phyloP scores from a whole-genome alignment of 2,888 invertebrate genomes.

The Lypha dubia region DNA sequence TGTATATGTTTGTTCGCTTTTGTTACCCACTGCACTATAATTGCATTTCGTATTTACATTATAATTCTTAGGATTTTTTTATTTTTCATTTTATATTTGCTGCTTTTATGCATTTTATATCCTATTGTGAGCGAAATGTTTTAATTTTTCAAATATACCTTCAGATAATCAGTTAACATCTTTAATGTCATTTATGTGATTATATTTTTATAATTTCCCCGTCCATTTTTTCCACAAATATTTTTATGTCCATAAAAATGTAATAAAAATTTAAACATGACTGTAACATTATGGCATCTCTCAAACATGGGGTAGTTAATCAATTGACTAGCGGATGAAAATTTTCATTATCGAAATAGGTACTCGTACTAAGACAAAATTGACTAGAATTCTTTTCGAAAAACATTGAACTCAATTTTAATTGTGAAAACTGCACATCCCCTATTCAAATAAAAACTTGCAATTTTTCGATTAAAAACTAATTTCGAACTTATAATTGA shows the following conservation, averaged over 20 bases:
- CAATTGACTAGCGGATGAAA: no score
- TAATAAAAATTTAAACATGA: slow-evolving; percentile 12
- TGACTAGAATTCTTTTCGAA: no score
- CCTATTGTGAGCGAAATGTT: slow-evolving; percentile 68
- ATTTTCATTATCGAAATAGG: no score
- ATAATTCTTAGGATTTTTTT: slow-evolving; percentile 19
- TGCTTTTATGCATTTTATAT: slow-evolving; percentile 49
- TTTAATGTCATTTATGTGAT: slow-evolving; percentile 46
- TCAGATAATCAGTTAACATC: slow-evolving; percentile 64
- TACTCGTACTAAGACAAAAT: no score
- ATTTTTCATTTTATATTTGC: background rate
- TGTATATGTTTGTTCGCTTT: background rate
- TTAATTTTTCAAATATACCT: slow-evolving; percentile 69
- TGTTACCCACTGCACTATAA: slow-evolving; percentile 49
- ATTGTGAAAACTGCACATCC: no score
- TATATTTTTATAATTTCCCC: slow-evolving; percentile 35
- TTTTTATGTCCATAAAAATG: slow-evolving; percentile 20
- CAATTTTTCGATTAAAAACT: no score
- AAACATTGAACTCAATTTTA: no score
- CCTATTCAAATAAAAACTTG: no score
- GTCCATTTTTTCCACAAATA: background rate
- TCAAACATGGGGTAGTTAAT: no score
- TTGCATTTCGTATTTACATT: slow-evolving; percentile 50
- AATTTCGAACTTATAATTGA: no score
- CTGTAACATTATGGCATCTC: slow-evolving; percentile 2